phyloP scores from a whole-genome alignment of 53 echinoderm and acorn worm genomes.

The Holothuria scabra region DNA sequence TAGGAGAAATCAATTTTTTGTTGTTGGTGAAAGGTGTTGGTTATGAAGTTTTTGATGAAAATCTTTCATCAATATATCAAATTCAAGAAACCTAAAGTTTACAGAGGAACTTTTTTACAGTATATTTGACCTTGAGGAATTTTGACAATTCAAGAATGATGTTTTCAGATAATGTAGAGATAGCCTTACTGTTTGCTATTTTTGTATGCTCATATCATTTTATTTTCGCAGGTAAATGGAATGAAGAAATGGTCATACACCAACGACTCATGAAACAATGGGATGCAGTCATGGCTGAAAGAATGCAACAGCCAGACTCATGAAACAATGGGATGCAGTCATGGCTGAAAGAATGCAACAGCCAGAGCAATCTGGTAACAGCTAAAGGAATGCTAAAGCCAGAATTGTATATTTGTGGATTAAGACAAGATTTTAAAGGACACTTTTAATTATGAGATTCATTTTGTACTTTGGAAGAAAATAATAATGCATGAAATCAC shows the following conservation, averaged over 20 bases:
- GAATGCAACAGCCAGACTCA: constrained; percentile 51
- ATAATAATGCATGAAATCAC: too few species aligned
- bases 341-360: constrained; percentile 42
- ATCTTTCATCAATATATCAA: too few species aligned
- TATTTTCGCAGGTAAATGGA: constrained; percentile 84
- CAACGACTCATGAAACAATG: constrained; percentile 83
- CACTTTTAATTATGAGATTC: too few species aligned
- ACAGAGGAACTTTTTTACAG: too few species aligned
- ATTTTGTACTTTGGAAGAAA: too few species aligned
- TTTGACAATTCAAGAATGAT: too few species aligned
- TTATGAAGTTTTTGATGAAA: too few species aligned
- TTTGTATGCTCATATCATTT: constrained; percentile 8
- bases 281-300: constrained; percentile 70
- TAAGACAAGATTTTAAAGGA: too few species aligned
- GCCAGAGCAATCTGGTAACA: constrained; percentile 71
- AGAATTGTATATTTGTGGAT: neutral
- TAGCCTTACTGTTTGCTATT: neutral
- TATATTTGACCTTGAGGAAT: too few species aligned
- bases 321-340: constrained; percentile 89
- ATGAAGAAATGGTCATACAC: constrained; percentile 90
- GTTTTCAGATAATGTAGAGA: neutral
- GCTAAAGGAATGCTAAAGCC: constrained; percentile 27
- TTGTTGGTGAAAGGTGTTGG: too few species aligned
- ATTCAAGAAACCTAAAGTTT: too few species aligned
- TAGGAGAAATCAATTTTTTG: too few species aligned